Base-by-base conservation (phyloP, 2,888 invertebrate species). In the Antitype chi region DNA sequence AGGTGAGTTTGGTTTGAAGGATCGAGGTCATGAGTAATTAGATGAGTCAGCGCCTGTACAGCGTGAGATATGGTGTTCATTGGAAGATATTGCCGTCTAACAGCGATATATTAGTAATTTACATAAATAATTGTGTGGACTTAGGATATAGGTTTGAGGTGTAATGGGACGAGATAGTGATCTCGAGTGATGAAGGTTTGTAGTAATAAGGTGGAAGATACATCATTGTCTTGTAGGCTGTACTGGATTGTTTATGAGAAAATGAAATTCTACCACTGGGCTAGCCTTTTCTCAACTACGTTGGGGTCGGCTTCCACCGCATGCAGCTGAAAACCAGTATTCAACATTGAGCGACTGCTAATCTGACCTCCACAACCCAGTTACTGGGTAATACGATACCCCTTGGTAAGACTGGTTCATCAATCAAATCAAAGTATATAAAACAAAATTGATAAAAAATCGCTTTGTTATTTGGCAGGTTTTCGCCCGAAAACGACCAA, bases 61-160 rank as follows among this genome's bases (percentile, higher is more conserved):
- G 43, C 38, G 32, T 67, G 76, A 86, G 83, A 82, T 84, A 85
- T 74, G 71, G 74, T n/a, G 79, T 69, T 72, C 71, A 78, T 85
- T 63, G 64, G 78, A 71, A 84, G 83, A 85, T 82, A 84, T 79
- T 69, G 79, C 82, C n/a, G 47, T 69, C 25, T 20, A 59, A n/a
- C 53, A 60, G 53, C 68, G 55, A 79, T 84, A 82, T 71, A 78
- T 78, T 80, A 70, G 64, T 80, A 77, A 85, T 85, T 84, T 79
- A 79, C 78, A 85, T 84, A 78, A 64, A 73, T 85, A 70, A 84
- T 82, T 72, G 60, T 78, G 74, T 85, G 74, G 85, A 62, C 59
- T 84, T 85, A 78, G 82, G 85, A 72, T 38, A 52, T 28, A 28
- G 60, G 66, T 28, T 20, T 13, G 43, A 32, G 28, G 23, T 38